These are phyloP conservation scores for Smutsia temminckii DNA, from an alignment of 2,797 vertebrate genomes.

Conservation along the genomic window DNA sequence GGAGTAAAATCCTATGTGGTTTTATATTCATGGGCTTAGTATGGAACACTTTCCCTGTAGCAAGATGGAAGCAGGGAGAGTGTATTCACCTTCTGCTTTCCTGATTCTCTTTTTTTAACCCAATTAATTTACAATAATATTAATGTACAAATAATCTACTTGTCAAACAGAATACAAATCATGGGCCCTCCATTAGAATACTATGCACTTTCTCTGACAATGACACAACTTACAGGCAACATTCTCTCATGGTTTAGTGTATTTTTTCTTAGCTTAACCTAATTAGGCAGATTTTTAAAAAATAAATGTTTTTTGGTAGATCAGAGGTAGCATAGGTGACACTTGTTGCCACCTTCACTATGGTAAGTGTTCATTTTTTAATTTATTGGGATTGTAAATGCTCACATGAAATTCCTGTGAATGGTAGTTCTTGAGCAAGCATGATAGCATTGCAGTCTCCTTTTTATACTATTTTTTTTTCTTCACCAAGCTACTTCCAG, in stretches of 20 bases:
- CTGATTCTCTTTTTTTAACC: constrained; percentile 30
- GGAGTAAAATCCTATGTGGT: constrained; percentile 46
- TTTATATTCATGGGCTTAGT: constrained; percentile 70
- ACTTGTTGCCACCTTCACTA: constrained; percentile 77
- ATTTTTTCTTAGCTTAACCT: not conserved
- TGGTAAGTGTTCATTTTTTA: constrained; percentile 72
- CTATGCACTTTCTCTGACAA: not conserved
- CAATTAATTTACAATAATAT: constrained; percentile 5
- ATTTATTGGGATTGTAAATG: constrained; percentile 76
- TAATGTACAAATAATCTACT: not conserved
- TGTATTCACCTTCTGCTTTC: constrained; percentile 22
- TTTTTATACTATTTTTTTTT: constrained; percentile 66
- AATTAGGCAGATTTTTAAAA: not conserved
- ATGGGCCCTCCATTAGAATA: not conserved
- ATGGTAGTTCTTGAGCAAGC: constrained; percentile 67
- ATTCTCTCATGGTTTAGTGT: not conserved
- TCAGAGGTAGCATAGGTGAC: constrained; percentile 28
- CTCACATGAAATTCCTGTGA: constrained; percentile 76
- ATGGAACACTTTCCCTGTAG: constrained; percentile 74
- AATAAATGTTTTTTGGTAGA: constrained; percentile 1
- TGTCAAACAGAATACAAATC: constrained; percentile 61
- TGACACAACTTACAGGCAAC: not conserved
- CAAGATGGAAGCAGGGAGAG: constrained; percentile 62
- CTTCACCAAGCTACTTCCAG: constrained; percentile 42
- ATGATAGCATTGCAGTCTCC: constrained; percentile 56